Conservation (phyloP, 1,140 invertebrate genomes). For the Coenobita brevimanus region DNA sequence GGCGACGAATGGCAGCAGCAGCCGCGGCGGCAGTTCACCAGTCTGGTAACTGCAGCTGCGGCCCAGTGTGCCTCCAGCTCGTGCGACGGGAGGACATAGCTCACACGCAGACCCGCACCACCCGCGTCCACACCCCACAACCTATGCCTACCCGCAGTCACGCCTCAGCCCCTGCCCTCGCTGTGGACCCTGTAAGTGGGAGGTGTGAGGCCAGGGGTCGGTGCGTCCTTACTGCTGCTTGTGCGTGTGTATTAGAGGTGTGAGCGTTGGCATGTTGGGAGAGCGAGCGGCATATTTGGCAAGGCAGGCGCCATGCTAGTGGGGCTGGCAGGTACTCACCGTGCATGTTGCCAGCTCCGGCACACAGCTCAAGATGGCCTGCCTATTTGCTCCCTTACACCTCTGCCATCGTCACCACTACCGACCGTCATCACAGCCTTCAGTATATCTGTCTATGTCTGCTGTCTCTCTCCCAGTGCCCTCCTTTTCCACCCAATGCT, state of each 20-base stretch:
- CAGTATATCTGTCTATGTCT: neutral
- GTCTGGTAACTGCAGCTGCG: conserved; percentile 47
- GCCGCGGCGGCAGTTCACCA: conserved; percentile 57
- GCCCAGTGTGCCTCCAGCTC: conserved; percentile 61
- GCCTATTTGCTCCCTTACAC: conserved; percentile 8
- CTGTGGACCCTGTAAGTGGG: conserved; percentile 59
- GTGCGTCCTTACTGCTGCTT: conserved; percentile 27
- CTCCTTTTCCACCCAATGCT: conserved; percentile 17
- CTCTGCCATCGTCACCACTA: neutral
- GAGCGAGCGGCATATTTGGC: conserved; percentile 63
- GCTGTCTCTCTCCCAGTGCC: neutral
- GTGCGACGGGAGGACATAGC: conserved; percentile 56
- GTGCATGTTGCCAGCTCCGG: conserved; percentile 64
- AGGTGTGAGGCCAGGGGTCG: conserved; percentile 20
- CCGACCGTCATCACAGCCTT: conserved; percentile 6
- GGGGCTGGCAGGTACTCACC: conserved; percentile 62
- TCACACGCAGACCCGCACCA: conserved; percentile 38
- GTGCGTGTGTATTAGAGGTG: conserved; percentile 43
- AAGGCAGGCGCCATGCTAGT: conserved; percentile 64
- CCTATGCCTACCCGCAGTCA: conserved; percentile 59
- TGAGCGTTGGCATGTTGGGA: conserved; percentile 52
- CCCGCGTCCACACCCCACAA: conserved; percentile 59
- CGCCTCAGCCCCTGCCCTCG: conserved; percentile 52
- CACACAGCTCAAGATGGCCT: conserved; percentile 57
- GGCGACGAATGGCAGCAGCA: conserved; percentile 57